Percentiles rank a stretch among this genome's conserved stretches.
Conservation (phyloP, 2,113 vertebrate species). For the Urocynchramus pylzowi region DNA sequence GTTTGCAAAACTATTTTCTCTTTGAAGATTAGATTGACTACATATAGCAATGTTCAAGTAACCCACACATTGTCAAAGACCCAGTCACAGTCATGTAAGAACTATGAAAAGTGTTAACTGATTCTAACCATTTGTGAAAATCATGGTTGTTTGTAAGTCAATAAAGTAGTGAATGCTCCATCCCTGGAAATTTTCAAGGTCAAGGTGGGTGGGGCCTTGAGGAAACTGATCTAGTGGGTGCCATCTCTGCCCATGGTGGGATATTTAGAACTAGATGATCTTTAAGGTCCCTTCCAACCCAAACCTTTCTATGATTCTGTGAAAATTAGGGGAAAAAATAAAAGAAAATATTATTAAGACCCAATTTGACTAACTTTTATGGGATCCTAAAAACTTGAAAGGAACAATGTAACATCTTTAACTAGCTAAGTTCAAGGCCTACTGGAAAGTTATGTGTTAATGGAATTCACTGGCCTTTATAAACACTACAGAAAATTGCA, state of each 20-base stretch:
- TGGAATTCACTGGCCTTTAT: not conserved
- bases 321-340: not conserved
- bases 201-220: not conserved
- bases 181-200: not conserved
- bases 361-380: not conserved
- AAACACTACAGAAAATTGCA: not conserved
- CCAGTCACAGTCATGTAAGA: not conserved
- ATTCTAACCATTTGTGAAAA: not conserved
- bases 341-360: not conserved
- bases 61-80: not conserved
- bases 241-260: not conserved
- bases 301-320: not conserved
- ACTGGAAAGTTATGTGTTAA: fast-evolving
- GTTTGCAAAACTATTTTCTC: not conserved
- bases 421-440: not conserved
- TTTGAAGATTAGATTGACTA: not conserved
- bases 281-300: not conserved
- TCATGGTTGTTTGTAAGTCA: not conserved
- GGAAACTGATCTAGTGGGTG: not conserved
- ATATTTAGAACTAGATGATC: no score
- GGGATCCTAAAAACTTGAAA: not conserved
- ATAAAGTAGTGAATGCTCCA: not conserved
- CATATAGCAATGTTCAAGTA: not conserved
- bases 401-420: not conserved
- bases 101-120: not conserved